Base-by-base conservation (phyloP, 1,140 invertebrate species). In the Diuraphis noxia region DNA sequence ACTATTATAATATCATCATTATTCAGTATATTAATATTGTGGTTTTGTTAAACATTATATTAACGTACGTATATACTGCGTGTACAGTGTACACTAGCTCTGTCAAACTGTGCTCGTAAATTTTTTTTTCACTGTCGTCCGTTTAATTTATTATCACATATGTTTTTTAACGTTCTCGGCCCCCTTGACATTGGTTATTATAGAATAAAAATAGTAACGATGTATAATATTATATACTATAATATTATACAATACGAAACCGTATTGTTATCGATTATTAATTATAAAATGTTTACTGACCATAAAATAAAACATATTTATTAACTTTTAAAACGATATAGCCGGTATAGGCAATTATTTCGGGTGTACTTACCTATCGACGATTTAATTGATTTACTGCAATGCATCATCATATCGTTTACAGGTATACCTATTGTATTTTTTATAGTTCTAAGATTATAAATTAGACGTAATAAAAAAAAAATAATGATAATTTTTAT, bases 141-240 rank as follows among this genome's bases (percentile, higher is more conserved):
- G 30, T 72, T 72, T 72, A 72, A 72, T 72, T 72, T 72, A 72
- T 72, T n/a, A 72, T 72, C 56, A n/a, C 56, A 72, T n/a, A 72
- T 72, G 56, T 72, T 72, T n/a, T n/a, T 13, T 63, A 63, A 63
- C 56, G 56, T 63, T 63, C 25, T 13, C 56, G 56, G 13, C 30
- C 56, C 56, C 56, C 56, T 72, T 72, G 56, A 72, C 56, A 72
- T 17, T 72, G 56, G 56, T 34, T 72, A n/a, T 34, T 34, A 72
- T n/a, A 72, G 56, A 72, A 72, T 72, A 72, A 56, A 56, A 49
- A 6, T 72, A n/a, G n/a, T 72, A 72, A 72, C 56, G 56, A 72
- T 72, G n/a, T n/a, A n/a, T n/a, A n/a, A n/a, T n/a, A n/a, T n/a
- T n/a, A n/a, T n/a, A n/a, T n/a, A n/a, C n/a, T n/a, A 72, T 72